A percentile compares a stretch with the other conserved stretches of the same genome.
phyloP scores from a whole-genome alignment of 1,140 invertebrate species.

The Polypedilum vanderplanki region DNA sequence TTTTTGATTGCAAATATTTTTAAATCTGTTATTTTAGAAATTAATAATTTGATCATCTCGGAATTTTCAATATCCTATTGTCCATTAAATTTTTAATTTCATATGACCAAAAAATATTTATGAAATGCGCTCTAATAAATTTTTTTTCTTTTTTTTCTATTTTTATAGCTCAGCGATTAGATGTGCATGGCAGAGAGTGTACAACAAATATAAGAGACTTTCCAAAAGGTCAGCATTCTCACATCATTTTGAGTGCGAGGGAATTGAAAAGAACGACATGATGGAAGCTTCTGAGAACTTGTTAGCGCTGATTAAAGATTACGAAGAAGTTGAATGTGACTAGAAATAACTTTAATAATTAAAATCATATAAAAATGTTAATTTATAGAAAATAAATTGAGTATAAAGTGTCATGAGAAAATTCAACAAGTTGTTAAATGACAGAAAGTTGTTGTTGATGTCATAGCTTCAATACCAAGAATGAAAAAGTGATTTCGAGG shows the following conservation, averaged over 20 bases:
- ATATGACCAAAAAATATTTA: no score
- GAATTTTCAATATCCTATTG: no score
- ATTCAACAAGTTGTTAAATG: neutral
- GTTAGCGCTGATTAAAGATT: constrained; percentile 54
- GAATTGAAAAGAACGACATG: constrained; percentile 59
- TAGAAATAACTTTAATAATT: neutral
- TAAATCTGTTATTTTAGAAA: no score
- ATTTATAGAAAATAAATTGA: neutral
- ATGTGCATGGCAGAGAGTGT: constrained; percentile 39
- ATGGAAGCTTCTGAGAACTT: constrained; percentile 60
- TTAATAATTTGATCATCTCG: no score
- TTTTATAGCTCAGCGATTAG: constrained; percentile 47
- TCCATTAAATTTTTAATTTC: no score
- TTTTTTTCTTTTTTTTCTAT: no score
- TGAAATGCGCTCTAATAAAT: no score
- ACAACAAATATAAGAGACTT: constrained; percentile 39
- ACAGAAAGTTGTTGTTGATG: neutral
- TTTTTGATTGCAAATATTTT: no score
- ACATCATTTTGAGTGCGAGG: constrained; percentile 54
- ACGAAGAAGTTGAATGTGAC: constrained; percentile 44
- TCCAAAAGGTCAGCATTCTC: constrained; percentile 40
- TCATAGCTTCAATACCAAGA: neutral
- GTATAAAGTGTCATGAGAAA: neutral
- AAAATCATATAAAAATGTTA: neutral
- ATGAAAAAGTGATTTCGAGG: neutral